Base-by-base conservation (phyloP, 2,113 vertebrate species). In the Neofelis nebulosa region DNA sequence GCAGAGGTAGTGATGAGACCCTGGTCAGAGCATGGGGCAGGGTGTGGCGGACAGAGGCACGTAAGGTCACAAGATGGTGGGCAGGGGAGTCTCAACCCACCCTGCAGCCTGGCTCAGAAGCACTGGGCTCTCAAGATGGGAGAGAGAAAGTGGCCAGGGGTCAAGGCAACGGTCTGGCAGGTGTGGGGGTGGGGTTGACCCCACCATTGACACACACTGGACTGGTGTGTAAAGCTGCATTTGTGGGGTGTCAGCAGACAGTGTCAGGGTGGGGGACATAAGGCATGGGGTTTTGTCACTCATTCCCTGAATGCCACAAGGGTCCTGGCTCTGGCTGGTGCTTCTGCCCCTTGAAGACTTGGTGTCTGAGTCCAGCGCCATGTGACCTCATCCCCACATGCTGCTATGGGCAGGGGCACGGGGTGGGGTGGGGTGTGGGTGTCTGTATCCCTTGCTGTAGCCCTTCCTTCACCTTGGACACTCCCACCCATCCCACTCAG, bases 301-400 rank as follows among this genome's bases (percentile, higher is more conserved):
- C n/a, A 14, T 27, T 38, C 12, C 7, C 29, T 12, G 7, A 57
- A 31, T 63, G 57, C 57, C 5, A 0, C 0, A 11, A 69, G 41
- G 33, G 50, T 27, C 19, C 27, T 23, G 9, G 36, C 61, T 71
- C 15, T 73, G 45, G 13, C 84, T 71, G n/a, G 50, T 23, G 4
- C 38, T 41, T 84, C 65, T 86, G 73, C 74, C 21, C 48, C 29
- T 87, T 16, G n/a, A 93, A 63, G 61, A 69, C 3, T 12, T 11
- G 14, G 8, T 27, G 4, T n/a, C 57, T 79, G 23, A n/a, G 45
- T 10, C 41, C 31, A 57, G 31, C 2, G 14, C 57, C 9, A 1
- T 38, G 36, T 81, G 36, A 10, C 61, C 55, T 33, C 2, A 18
- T 61, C 66, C 63, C 7, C 31, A 5, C 11, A 21, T 25, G 31